phyloP scores from a whole-genome alignment of 2,113 vertebrate species.

The Callocephalon fimbriatum region DNA sequence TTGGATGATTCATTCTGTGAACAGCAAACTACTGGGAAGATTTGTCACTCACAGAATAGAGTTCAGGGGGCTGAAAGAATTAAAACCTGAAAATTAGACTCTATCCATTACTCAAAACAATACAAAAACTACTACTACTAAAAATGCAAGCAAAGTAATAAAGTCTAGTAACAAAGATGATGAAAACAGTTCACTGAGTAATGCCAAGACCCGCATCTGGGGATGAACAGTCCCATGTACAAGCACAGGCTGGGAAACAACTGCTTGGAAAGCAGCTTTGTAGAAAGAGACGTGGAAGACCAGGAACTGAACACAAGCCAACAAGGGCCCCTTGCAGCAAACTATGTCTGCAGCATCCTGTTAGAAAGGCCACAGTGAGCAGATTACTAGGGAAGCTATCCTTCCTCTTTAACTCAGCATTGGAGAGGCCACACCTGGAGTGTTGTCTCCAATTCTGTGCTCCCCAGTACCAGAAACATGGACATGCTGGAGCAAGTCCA shows the following conservation, averaged over 20 bases:
- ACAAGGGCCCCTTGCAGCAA: not conserved
- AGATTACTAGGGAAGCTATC: not conserved
- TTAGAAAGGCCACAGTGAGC: not conserved
- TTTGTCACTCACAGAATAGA: not conserved
- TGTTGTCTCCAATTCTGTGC: not conserved
- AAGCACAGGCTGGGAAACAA: not conserved
- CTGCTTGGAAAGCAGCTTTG: not conserved
- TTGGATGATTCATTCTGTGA: slow-evolving; percentile 35
- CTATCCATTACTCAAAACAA: not conserved
- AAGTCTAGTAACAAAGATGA: not conserved
- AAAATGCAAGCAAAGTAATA: not conserved
- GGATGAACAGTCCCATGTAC: not conserved
- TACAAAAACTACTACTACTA: not conserved
- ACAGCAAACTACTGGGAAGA: slow-evolving; percentile 23
- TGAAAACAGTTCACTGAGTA: not conserved
- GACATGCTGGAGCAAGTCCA: not conserved
- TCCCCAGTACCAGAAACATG: fast-evolving
- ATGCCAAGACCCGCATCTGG: not conserved
- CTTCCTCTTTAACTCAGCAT: not conserved
- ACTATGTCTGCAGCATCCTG: not conserved
- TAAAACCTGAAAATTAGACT: not conserved
- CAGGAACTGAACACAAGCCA: not conserved
- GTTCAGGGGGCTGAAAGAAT: not conserved
- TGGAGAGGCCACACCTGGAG: not conserved
- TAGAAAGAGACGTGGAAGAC: not conserved